Percentiles rank a stretch among this genome's conserved stretches.
Conservation (phyloP, 2,113 vertebrate genomes). For the Archocentrus centrarchus region DNA sequence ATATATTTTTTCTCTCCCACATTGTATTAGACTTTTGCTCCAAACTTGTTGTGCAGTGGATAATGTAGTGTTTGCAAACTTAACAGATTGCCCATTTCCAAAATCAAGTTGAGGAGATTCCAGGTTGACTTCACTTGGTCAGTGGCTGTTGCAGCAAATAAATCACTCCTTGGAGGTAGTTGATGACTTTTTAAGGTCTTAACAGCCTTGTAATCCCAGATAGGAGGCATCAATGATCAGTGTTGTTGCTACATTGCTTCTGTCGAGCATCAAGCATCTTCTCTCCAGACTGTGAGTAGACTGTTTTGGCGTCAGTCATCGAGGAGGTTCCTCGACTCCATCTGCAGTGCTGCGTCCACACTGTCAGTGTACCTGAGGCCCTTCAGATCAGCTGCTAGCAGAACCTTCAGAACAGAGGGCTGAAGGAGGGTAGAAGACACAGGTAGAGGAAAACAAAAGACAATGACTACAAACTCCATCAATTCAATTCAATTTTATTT, state of each 20-base stretch:
- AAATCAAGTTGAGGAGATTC: neutral
- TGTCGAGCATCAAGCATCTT: neutral
- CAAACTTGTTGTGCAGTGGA: neutral
- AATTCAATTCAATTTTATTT: neutral
- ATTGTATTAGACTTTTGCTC: neutral
- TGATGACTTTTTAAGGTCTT: neutral
- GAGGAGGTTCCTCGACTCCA: constrained; percentile 25
- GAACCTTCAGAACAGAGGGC: constrained; percentile 74
- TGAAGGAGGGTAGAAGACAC: constrained; percentile 9
- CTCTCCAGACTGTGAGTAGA: neutral
- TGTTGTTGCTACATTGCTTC: neutral
- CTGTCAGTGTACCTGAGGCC: constrained; percentile 66
- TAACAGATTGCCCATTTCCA: neutral
- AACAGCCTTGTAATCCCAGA: neutral
- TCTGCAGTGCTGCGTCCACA: constrained; percentile 72
- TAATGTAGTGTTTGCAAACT: neutral
- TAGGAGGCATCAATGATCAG: neutral
- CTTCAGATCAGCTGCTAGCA: constrained; percentile 75
- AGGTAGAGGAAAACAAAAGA: neutral
- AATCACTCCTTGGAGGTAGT: constrained; percentile 3
- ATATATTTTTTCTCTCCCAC: neutral
- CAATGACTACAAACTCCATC: neutral
- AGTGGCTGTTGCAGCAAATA: neutral
- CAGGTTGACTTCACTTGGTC: neutral
- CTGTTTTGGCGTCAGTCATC: constrained; percentile 23